phyloP scores from a whole-genome alignment of 2,797 vertebrate species.

The Australoheros facetus region DNA sequence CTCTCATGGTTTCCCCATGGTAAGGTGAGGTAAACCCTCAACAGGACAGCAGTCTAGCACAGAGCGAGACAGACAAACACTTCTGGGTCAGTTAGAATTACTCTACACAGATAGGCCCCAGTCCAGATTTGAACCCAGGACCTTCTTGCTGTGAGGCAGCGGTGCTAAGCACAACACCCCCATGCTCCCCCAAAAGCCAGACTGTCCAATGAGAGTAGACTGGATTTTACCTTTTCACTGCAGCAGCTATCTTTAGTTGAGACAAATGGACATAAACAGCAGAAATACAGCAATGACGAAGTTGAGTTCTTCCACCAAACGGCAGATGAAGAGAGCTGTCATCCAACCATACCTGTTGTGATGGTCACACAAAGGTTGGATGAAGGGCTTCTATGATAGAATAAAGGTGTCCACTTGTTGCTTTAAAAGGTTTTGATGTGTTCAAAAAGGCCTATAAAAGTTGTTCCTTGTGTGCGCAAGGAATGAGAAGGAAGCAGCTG shows the following conservation, averaged over 20 bases:
- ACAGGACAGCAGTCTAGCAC: too few species aligned
- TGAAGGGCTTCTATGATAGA: too few species aligned
- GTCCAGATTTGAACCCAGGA: neutral
- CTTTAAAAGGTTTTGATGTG: too few species aligned
- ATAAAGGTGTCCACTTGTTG: too few species aligned
- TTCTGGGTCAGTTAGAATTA: too few species aligned
- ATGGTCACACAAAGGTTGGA: neutral
- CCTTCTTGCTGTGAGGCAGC: neutral
- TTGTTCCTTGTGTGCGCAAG: too few species aligned
- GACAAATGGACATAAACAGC: neutral
- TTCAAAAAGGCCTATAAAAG: too few species aligned
- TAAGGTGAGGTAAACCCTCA: too few species aligned
- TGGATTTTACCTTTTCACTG: neutral
- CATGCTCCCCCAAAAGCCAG: neutral
- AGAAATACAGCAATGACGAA: neutral
- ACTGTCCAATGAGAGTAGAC: neutral
- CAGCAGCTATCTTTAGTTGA: neutral
- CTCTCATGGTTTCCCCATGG: too few species aligned
- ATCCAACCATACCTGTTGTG: neutral
- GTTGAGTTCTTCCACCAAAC: neutral
- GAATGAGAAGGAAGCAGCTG: too few species aligned
- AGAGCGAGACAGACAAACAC: too few species aligned
- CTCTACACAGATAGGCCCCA: neutral
- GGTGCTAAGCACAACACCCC: neutral
- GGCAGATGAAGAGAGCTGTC: neutral